Percentiles rank a stretch among this genome's conserved stretches.
These are phyloP conservation scores for Papilio machaon DNA, from an alignment of 1,140 invertebrate genomes.

Conservation along the genomic window DNA sequence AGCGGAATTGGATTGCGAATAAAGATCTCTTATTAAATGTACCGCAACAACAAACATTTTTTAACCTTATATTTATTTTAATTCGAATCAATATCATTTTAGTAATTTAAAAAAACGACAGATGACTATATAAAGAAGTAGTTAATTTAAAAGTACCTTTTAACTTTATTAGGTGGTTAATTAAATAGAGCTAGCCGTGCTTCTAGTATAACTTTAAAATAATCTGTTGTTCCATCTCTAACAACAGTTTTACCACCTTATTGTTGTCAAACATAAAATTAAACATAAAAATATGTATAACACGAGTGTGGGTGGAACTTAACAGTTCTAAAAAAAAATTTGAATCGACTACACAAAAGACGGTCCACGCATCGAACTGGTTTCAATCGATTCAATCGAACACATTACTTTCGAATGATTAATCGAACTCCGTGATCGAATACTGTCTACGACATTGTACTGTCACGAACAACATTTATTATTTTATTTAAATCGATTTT, in stretches of 20 bases:
- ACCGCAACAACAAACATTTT: background rate
- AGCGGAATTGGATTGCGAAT: background rate
- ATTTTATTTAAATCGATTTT: background rate
- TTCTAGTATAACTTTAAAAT: too few species aligned
- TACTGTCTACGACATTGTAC: conserved; percentile 49
- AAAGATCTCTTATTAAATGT: background rate
- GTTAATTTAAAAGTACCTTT: too few species aligned
- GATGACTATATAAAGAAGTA: too few species aligned
- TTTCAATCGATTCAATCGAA: conserved; percentile 49
- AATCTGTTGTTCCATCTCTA: too few species aligned
- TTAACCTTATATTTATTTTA: too few species aligned
- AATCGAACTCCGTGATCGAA: conserved; percentile 48
- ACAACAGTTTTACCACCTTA: too few species aligned
- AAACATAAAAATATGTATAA: conserved; percentile 16
- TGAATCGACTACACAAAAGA: conserved; percentile 39
- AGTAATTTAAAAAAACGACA: too few species aligned
- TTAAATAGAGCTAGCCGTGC: too few species aligned
- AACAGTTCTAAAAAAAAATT: conserved; percentile 26
- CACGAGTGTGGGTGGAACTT: conserved; percentile 20
- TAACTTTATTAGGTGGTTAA: too few species aligned
- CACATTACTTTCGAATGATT: conserved; percentile 54
- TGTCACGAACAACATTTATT: conserved; percentile 30
- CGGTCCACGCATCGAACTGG: conserved; percentile 42
- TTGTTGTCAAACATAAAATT: background rate
- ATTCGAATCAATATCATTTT: too few species aligned